Conservation (phyloP, 1,140 invertebrate species). For the Drosophila teissieri region DNA sequence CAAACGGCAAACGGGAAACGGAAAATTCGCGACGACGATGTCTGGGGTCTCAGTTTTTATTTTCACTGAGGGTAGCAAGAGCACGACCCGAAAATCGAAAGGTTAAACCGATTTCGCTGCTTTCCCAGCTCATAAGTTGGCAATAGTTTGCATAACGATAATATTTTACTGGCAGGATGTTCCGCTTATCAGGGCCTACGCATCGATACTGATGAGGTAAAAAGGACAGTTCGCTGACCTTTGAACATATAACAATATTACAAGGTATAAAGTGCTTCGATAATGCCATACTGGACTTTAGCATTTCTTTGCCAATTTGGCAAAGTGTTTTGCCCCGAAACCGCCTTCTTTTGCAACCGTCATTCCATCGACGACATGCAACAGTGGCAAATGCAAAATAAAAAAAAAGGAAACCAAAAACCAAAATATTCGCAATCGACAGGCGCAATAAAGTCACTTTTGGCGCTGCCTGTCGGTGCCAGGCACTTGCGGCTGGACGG, state of each 20-base stretch:
- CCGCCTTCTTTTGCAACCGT: conserved; percentile 27
- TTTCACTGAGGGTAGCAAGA: conserved; percentile 22
- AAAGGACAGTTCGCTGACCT: too few relatives aligned
- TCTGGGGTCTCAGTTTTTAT: conserved; percentile 21
- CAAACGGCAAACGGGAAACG: conserved; percentile 30
- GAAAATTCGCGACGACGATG: conserved; percentile 38
- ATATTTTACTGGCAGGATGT: not conserved
- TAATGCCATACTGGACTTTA: not conserved
- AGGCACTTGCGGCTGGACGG: conserved; percentile 60
- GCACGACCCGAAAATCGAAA: conserved; percentile 1
- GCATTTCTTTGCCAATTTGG: conserved; percentile 76
- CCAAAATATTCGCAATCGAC: conserved; percentile 61
- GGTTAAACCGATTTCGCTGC: not conserved
- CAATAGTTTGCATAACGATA: not conserved
- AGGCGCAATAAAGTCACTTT: conserved; percentile 69
- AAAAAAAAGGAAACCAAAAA: conserved; percentile 2
- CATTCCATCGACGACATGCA: conserved; percentile 53
- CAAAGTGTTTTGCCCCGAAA: conserved; percentile 67
- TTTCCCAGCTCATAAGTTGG: not conserved
- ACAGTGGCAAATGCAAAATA: conserved; percentile 13
- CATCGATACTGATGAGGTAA: not conserved
- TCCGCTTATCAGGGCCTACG: not conserved
- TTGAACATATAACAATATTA: not conserved
- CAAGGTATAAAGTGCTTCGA: not conserved
- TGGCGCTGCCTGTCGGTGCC: conserved; percentile 54